Base-by-base conservation (phyloP, 2,888 invertebrate genomes). In the Antheraea assamensis region DNA sequence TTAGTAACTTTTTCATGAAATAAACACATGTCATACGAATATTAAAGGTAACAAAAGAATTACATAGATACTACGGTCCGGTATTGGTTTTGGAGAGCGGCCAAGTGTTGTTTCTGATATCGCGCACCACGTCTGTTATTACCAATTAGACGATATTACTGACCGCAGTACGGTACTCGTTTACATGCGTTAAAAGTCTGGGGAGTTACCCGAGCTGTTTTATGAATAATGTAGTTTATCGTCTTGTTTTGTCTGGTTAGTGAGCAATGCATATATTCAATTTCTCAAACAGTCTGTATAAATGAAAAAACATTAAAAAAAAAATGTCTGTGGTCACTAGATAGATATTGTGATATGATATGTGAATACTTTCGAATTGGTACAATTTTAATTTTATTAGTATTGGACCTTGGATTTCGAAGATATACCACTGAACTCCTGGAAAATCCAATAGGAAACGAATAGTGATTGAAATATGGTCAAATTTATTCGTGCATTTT, bases 71-170 rank as follows among this genome's bases (percentile, higher is more conserved):
- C 10, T 68, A 35, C 10, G 10, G 4, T 10, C 10, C 35, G 2
- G 68, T 21, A 64, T 64, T 27, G 30, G n/a, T 35, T 19, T 66
- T 68, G 68, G 68, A 35, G 68, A 68, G 68, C 31, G 21, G 68
- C 68, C 68, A 68, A 68, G 35, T 68, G 17, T 64, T 27, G 35
- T 68, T 68, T n/a, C 66, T 13, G 68, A 68, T 21, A 35, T 10
- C 31, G 68, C 27, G 27, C 19, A 17, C 27, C 61, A 30, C 61
- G 27, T 17, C 61, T 64, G 35, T 35, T 35, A 68, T 35, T 68
- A 68, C n/a, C 68, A 13, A 2, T 35, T n/a, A 35, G 5, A 35
- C 7, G n/a, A 35, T 19, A 19, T 35, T n/a, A 68, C 21, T 35
- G 35, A 68, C 68, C 35, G 31, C 68, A 68, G 21, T n/a, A 68